Conservation (phyloP, 2,113 vertebrate species). For the Columba livia region DNA sequence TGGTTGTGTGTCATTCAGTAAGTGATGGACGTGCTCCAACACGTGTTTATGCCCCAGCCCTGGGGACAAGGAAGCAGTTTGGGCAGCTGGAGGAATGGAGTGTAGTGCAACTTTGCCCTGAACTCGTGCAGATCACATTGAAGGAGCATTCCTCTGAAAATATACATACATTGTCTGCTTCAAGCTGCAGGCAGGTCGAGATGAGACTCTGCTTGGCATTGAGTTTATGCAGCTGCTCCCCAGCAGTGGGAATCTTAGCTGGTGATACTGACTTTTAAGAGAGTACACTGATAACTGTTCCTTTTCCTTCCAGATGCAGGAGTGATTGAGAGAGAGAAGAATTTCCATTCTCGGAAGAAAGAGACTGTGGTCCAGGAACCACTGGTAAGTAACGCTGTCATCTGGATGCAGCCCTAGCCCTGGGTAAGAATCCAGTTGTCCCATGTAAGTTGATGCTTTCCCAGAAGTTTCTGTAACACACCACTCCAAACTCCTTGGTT, state of each 20-base stretch:
- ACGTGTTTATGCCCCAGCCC: not conserved
- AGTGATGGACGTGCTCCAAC: no score
- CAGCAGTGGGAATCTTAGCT: not conserved
- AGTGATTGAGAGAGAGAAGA: constrained; percentile 58
- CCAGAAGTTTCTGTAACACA: not conserved
- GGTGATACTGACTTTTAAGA: not conserved
- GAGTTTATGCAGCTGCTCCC: not conserved
- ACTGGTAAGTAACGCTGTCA: constrained; percentile 7
- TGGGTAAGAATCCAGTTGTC: not conserved
- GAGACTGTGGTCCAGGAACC: not conserved
- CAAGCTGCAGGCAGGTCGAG: not conserved
- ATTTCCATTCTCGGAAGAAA: not conserved
- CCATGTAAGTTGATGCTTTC: not conserved
- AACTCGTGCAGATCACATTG: not conserved
- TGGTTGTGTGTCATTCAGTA: no score
- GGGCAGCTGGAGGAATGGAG: not conserved
- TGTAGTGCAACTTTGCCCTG: not conserved
- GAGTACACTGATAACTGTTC: not conserved
- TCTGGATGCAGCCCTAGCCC: not conserved
- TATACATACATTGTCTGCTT: not conserved
- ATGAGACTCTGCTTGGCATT: not conserved
- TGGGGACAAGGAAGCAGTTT: not conserved
- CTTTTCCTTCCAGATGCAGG: constrained; percentile 62
- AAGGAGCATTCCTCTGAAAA: not conserved
- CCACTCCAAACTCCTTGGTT: not conserved